Percentiles rank a stretch among this genome's conserved stretches.
These are phyloP conservation scores for Bradypodion pumilum DNA, from an alignment of 2,797 vertebrate species.

Conservation along the genomic window DNA sequence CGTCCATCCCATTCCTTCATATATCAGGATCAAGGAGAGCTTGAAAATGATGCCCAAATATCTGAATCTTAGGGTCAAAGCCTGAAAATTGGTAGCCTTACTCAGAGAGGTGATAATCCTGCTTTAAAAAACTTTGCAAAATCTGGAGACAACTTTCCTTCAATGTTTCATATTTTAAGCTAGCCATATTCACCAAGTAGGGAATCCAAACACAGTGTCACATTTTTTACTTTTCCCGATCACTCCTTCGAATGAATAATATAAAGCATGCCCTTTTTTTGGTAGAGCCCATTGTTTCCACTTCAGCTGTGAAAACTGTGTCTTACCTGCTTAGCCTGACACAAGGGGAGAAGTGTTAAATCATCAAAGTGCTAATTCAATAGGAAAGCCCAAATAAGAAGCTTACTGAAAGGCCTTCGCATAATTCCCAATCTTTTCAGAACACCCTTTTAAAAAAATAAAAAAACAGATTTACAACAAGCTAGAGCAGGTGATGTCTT, in stretches of 20 bases:
- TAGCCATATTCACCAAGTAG: background rate
- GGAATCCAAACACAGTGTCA: background rate
- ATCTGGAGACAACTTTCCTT: too few species aligned
- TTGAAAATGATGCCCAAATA: too few species aligned
- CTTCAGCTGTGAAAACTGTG: constrained; percentile 11
- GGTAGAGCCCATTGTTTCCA: background rate
- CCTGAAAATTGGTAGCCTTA: too few species aligned
- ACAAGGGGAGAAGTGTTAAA: constrained; percentile 2
- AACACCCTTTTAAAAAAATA: too few species aligned
- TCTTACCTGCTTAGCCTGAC: background rate
- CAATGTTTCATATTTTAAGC: too few species aligned
- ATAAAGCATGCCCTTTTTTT: background rate
- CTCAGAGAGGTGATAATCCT: too few species aligned
- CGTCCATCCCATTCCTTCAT: too few species aligned
- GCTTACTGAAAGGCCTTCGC: constrained; percentile 23
- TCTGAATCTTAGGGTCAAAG: too few species aligned
- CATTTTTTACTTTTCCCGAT: constrained; percentile 14
- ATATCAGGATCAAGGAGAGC: too few species aligned
- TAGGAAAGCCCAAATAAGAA: constrained; percentile 30
- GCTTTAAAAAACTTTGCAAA: background rate
- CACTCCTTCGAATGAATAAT: constrained; percentile 16
- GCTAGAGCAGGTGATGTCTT: too few species aligned
- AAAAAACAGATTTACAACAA: too few species aligned
- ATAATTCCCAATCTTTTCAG: constrained; percentile 22
- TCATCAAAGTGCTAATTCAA: constrained; percentile 30